Evolutionary conservation across 2,797 vertebrate genomes (phyloP), one percentile per base, ranked within the genome.

Genomic region (Tragelaphus oryx): DNA sequence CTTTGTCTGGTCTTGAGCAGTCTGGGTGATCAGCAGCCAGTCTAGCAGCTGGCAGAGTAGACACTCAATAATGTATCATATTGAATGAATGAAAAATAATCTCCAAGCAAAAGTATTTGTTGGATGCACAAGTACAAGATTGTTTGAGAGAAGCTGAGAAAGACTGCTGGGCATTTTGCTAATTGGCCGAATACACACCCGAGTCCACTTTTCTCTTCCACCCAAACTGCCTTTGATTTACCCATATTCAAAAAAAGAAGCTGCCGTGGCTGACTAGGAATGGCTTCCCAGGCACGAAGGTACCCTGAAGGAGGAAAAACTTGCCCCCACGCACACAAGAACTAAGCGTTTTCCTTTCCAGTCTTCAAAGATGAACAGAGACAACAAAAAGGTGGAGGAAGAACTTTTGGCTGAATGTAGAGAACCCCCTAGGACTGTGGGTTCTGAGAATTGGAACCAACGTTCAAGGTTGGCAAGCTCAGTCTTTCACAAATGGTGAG

Each of bases 211-310:
- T 83, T 84, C 74, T 93, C 74, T 68, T 90, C 50, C 9, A 62
- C 46, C 41, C 75, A 82, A 95, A 91, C 28, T 48, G 28, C 20
- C 74, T 95, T 89, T 86, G 81, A 91, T 89, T 79, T 91, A 68
- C 41, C 50, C 46, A 78, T 92, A 89, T 30, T 87, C 62, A 79
- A 52, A 93, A 88, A 86, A 95, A 33, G n/a, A 6, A 1, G 37
- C 54, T 65, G 46, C 14, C 52, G 1, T 81, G 68, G 33, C 50
- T 65, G 76, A 80, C 80, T 46, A 87, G 59, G 16, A 85, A 89
- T 90, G 87, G 71, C 41, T 79, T 93, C 59, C 74, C 16, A 5
- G 48, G 26, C n/a, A 83, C 6, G 7, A 55, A 55, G 46, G 17
- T n/a, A 6, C 12, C 16, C 24, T 41, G 54, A 33, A 52, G 28